Conservation (phyloP, 1,140 invertebrate genomes). For the Euura saliciscinereae region DNA sequence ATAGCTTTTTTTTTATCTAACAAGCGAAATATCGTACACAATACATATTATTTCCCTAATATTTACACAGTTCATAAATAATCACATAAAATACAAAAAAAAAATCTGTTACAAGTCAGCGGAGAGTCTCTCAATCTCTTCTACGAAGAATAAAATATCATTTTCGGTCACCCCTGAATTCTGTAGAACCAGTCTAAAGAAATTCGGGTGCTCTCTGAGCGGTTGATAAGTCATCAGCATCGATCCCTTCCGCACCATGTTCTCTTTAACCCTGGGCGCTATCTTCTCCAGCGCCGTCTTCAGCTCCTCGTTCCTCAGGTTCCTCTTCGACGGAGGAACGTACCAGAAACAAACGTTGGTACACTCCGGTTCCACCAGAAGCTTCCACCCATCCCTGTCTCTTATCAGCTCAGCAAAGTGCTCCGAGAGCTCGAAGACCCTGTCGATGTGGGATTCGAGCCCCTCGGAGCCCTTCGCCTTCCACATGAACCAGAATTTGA, state of each 20-base stretch:
- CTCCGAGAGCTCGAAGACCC: constrained; percentile 74
- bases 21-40: too few relatives aligned
- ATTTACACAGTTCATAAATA: not conserved
- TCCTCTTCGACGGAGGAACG: constrained; percentile 71
- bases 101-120: constrained; percentile 63
- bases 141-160: constrained; percentile 86
- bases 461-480: constrained; percentile 89
- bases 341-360: constrained; percentile 98
- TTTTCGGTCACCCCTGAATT: constrained; percentile 80
- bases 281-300: constrained; percentile 77
- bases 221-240: constrained; percentile 97
- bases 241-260: constrained; percentile 92
- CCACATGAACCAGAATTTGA: constrained; percentile 99
- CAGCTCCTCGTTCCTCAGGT: constrained; percentile 69
- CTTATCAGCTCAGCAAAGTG: constrained; percentile 75
- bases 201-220: constrained; percentile 79
- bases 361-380: constrained; percentile 85
- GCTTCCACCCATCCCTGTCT: constrained; percentile 71
- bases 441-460: constrained; percentile 80
- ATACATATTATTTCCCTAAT: not conserved
- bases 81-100: constrained; percentile 14
- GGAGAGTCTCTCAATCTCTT: constrained; percentile 85
- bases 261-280: constrained; percentile 90
- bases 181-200: constrained; percentile 93
- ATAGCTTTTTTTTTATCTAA: too few relatives aligned